Evolutionary conservation across 2,113 vertebrate species (phyloP).

Genomic region (Pterophyllum scalare): DNA sequence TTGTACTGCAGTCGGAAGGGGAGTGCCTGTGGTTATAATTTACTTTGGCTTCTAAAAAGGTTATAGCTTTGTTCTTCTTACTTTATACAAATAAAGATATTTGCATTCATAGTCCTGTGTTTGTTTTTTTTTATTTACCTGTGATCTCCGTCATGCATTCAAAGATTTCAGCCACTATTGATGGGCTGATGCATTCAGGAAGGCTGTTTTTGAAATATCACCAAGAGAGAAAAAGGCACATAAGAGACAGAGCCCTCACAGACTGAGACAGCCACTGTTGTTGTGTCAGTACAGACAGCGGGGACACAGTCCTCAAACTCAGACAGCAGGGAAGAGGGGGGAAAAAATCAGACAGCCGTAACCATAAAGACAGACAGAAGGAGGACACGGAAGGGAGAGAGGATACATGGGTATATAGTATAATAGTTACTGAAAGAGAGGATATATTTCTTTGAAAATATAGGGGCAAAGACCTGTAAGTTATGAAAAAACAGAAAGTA

Average conservation of each 20-base stretch:
- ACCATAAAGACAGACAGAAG: conserved; percentile 29
- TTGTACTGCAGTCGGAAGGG: background rate
- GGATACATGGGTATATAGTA: conserved; percentile 10
- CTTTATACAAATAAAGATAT: background rate
- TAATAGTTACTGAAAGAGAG: background rate
- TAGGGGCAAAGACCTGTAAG: background rate
- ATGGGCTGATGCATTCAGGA: background rate
- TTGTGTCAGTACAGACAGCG: background rate
- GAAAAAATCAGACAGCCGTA: conserved; percentile 32
- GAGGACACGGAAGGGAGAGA: conserved; percentile 19
- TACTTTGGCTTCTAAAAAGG: too few relatives aligned
- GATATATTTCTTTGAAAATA: background rate
- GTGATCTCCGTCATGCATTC: background rate
- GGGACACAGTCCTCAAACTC: conserved; percentile 19
- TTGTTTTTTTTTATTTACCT: background rate
- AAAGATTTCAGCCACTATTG: background rate
- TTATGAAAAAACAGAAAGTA: background rate
- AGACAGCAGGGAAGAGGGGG: conserved; percentile 10
- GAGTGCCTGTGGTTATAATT: too few relatives aligned
- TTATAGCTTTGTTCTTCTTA: background rate
- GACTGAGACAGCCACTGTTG: background rate
- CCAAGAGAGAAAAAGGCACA: background rate
- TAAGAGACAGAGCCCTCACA: background rate
- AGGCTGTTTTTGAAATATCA: background rate
- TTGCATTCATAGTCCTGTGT: background rate